Percentiles rank a stretch among this genome's conserved stretches.
Evolutionary conservation across 2,113 vertebrate genomes (phyloP).

Genomic region (Bubo bubo): DNA sequence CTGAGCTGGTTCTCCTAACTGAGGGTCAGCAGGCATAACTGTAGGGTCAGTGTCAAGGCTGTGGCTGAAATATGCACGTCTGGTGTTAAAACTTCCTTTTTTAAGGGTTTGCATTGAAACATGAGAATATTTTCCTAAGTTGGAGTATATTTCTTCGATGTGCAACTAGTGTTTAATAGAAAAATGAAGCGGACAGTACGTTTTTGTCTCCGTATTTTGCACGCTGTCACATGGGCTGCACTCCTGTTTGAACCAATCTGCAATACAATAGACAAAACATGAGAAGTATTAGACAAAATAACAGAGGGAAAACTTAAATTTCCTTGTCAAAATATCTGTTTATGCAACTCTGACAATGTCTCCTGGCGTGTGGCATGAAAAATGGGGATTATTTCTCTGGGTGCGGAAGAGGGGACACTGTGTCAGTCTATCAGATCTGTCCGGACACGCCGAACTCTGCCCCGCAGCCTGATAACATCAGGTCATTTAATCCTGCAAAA

Average conservation of each 20-base stretch:
- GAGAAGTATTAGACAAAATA: constrained; percentile 63
- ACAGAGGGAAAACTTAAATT: not conserved
- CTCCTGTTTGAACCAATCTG: not conserved
- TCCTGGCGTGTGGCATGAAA: constrained; percentile 5
- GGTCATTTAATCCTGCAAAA: constrained; percentile 17
- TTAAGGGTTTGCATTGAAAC: not conserved
- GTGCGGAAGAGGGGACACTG: not conserved
- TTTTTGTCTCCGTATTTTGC: not conserved
- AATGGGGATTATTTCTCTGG: constrained; percentile 18
- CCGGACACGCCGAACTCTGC: not conserved
- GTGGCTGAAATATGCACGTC: not conserved
- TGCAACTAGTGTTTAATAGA: not conserved
- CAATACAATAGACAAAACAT: constrained; percentile 56
- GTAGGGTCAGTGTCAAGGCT: not conserved
- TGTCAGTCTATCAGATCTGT: not conserved
- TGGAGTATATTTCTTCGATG: not conserved
- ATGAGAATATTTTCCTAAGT: not conserved
- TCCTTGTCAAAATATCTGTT: constrained; percentile 54
- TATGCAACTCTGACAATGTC: constrained; percentile 1
- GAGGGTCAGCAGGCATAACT: accelerated
- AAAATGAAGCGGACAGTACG: not conserved
- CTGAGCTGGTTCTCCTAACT: not conserved
- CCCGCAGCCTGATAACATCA: constrained; percentile 1
- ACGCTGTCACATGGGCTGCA: accelerated
- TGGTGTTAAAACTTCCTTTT: not conserved